Conservation (phyloP, 1,140 invertebrate genomes). For the Pissodes strobi region DNA sequence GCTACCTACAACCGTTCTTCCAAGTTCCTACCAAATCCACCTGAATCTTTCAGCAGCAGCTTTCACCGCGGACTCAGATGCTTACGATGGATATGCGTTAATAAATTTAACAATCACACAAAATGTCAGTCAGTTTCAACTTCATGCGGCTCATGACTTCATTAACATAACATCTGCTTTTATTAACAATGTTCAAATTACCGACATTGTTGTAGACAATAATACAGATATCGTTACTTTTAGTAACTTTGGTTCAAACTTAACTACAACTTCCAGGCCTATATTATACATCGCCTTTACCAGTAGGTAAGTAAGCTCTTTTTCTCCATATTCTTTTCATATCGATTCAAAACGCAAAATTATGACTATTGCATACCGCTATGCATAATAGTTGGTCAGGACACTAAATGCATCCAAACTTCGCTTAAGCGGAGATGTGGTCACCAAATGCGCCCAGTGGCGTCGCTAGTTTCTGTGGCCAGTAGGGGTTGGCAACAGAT, state of each 20-base stretch:
- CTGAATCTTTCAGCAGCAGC: slow-evolving; percentile 8
- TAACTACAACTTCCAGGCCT: not conserved
- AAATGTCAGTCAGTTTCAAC: not conserved
- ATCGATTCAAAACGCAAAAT: not conserved
- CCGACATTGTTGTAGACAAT: slow-evolving; percentile 15
- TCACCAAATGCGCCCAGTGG: no score
- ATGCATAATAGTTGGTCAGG: no score
- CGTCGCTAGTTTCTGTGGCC: no score
- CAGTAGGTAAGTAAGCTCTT: slow-evolving; percentile 1
- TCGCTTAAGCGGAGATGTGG: no score
- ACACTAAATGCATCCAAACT: no score
- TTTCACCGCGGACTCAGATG: slow-evolving; percentile 9
- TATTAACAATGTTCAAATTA: not conserved
- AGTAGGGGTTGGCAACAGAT: no score
- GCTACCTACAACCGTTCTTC: slow-evolving; percentile 75
- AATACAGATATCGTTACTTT: slow-evolving; percentile 29
- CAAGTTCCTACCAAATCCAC: slow-evolving; percentile 77
- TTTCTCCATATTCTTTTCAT: not conserved
- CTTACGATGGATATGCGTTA: slow-evolving; percentile 13
- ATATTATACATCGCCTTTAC: slow-evolving; percentile 1
- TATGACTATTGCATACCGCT: not conserved
- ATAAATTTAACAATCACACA: slow-evolving; percentile 3
- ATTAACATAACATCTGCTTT: slow-evolving; percentile 14
- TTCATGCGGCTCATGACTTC: slow-evolving; percentile 28
- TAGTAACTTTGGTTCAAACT: not conserved